Evolutionary conservation across 2,888 invertebrate species (phyloP).

Genomic region (Parnassius glacialis): DNA sequence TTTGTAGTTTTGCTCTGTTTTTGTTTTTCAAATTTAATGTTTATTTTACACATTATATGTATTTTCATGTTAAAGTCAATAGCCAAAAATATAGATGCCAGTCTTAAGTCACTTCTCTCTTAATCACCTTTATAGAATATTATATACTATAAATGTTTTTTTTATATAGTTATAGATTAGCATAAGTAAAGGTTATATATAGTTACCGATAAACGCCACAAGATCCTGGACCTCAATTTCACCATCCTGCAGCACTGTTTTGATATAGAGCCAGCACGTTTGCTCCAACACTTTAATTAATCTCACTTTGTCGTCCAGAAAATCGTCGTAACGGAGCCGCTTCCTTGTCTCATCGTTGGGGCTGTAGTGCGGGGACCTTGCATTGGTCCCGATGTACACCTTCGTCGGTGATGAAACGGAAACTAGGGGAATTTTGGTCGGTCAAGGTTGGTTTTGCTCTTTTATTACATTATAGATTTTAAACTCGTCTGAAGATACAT

Average conservation of each 20-base stretch:
- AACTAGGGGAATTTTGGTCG: conserved; percentile 59
- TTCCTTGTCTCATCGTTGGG: conserved; percentile 62
- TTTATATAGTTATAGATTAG: no score
- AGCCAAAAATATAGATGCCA: no score
- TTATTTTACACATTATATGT: no score
- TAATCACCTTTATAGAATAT: no score
- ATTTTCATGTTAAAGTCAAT: no score
- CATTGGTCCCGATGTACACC: conserved; percentile 74
- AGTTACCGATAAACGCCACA: conserved; percentile 70
- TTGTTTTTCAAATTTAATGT: no score
- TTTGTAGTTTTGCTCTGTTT: no score
- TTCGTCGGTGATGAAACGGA: conserved; percentile 80
- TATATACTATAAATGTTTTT: no score
- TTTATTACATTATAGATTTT: conserved; percentile 26
- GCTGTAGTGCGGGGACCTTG: conserved; percentile 68
- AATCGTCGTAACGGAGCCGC: conserved; percentile 31
- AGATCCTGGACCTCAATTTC: conserved; percentile 78
- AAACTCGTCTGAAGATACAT: conserved; percentile 14
- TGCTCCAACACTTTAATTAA: conserved; percentile 62
- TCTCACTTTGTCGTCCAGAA: conserved; percentile 46
- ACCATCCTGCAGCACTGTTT: conserved; percentile 64
- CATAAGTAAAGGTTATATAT: not conserved
- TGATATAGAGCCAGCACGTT: conserved; percentile 63
- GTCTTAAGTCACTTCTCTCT: no score
- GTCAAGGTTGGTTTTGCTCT: conserved; percentile 42